Base-by-base conservation (phyloP, 2,797 vertebrate genomes). In the Helostoma temminkii region DNA sequence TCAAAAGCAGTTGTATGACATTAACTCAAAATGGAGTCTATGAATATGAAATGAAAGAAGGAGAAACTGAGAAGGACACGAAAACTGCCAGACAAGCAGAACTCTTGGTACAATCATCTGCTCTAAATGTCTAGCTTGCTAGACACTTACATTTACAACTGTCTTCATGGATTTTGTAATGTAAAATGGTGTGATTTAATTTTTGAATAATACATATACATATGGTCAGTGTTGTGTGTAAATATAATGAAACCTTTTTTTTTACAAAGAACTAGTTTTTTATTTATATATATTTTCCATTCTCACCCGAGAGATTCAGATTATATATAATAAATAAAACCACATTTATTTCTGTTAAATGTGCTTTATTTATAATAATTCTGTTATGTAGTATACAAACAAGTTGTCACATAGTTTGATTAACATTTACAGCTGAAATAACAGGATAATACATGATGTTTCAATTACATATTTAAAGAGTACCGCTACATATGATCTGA, bases 401-500 rank as follows among this genome's bases (percentile, higher is more conserved):
- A 78, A 54, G 62, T 47, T 0, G 12, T 68, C 43, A 63, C 25
- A 34, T 25, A 14, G 0, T 55, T 66, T 15, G 60, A 52, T 39
- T 50, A n/a, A 71, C 19, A 75, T 45, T 60, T 71, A 86, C 52
- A 86, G 34, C n/a, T 55, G 21, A 66, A 60, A 57, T 53, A 41
- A 54, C 21, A 55, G 2, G 16, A 65, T 48, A 74, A 71, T 28
- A 64, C 18, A 60, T 25, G 73, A 32, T 42, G 42, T 66, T 57
- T 61, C 5, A 65, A 45, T 71, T 25, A 19, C 1, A 19, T 19
- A 42, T 39, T 46, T 21, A 39, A 26, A 47, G 26, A 66, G 21
- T 19, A 55, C 62, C 87, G 84, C 87, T 91, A 90, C 89, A 88
- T 80, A 66, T 84, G 82, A 81, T 83, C 37, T 73, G 36, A 48